Evolutionary conservation across 1,140 invertebrate species (phyloP), one percentile per base, ranked within the genome.

Genomic region (Ectropis grisescens): DNA sequence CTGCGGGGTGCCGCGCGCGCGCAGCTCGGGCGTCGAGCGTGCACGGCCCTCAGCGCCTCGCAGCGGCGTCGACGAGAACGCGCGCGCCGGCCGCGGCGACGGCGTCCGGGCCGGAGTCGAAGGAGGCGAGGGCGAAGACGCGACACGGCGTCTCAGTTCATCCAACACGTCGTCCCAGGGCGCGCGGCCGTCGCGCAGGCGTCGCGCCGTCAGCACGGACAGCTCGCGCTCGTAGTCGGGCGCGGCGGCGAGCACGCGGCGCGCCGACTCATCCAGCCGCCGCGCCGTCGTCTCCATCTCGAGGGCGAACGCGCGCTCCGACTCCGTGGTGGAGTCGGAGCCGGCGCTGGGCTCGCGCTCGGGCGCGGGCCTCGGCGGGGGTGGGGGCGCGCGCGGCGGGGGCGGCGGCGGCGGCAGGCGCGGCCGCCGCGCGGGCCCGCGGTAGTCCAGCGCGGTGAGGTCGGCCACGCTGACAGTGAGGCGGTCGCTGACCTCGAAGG

Each of bases 1-100:
- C 2, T 58, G 60, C 37, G 68, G 58, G 1, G 60, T 58, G 3
- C 80, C 79, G 28, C 70, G 79, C 2, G 81, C 80, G 24, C 85
- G 83, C 10, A 90, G 51, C 65, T 90, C 88, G 0, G 89, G 89
- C 9, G 89, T 90, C 34, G 87, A 89, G 14, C 83, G 81, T 1
- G 87, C 86, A 24, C 84, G 60, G 22, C 72, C 83, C 31, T 82
- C 72, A 9, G 82, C 56, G 48, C 82, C 55, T 40, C 41, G 70
- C 34, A 45, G 66, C 44, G 53, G 84, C 48, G 55, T 85, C 37
- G 71, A 75, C 6, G 71, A 44, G 41, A 67, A 79, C 12, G 45
- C 48, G 30, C 59, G 55, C 13, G 60, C 51, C 4, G 68, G 71
- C 30, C 62, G 71, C 27, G 71, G 79, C 11, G 66, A 69, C 3